Evolutionary conservation across 2,113 vertebrate species (phyloP).

Genomic region (Lepus europaeus): DNA sequence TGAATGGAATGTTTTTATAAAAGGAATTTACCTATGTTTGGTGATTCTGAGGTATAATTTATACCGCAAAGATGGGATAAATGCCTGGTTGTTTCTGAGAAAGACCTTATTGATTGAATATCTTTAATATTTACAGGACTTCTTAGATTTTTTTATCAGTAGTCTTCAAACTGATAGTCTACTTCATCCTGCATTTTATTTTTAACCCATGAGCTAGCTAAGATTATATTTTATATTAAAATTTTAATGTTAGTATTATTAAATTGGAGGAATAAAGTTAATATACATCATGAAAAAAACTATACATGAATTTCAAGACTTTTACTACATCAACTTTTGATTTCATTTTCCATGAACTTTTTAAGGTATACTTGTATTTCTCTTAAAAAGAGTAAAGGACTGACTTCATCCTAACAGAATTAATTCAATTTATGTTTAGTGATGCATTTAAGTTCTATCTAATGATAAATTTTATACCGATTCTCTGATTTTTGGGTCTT

Average conservation of each 20-base stretch:
- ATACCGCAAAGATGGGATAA: not conserved
- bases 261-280: not conserved
- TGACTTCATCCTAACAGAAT: conserved; percentile 18
- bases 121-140: not conserved
- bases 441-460: not conserved
- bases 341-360: too few relatives aligned
- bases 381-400: not conserved
- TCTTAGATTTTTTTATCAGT: not conserved
- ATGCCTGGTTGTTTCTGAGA: conserved; percentile 24
- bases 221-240: not conserved
- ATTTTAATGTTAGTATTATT: not conserved
- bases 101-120: not conserved
- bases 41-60: not conserved
- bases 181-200: conserved; percentile 10
- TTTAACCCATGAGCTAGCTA: not conserved
- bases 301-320: too few relatives aligned
- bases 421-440: not conserved
- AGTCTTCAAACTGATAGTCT: not conserved
- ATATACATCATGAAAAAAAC: too few relatives aligned
- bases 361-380: not conserved
- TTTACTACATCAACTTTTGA: too few relatives aligned
- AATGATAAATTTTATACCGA: not conserved
- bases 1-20: not conserved
- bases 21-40: not conserved
- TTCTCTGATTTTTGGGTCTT: not conserved